Base-by-base conservation (phyloP, 1,140 invertebrate genomes). In the Manduca sexta region DNA sequence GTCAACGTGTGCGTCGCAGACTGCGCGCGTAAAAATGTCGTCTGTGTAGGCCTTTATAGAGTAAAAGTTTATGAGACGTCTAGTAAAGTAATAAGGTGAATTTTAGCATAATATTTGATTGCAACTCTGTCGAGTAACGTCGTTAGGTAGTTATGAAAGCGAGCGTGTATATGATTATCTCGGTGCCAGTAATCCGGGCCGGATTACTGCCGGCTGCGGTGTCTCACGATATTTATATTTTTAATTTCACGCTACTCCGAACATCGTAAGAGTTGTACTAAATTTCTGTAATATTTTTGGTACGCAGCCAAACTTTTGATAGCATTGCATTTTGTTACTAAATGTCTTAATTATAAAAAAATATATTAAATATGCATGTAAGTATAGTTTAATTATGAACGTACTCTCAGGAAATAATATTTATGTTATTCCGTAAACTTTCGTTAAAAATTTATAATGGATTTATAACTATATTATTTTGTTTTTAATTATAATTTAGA, bases 181-280 rank as follows among this genome's bases (percentile, higher is more conserved):
- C 45, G 33, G 45, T 53, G 50, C 30, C 52, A 15, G 44, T 47
- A 52, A 55, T 56, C 49, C 39, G 42, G 17, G 30, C 45, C 41
- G 45, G 52, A 60, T 52, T 54, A 60, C 39, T 56, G 50, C 43
- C 60, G 58, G 60, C 60, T 71, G 62, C 21, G 52, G 50, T 62
- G 57, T 71, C 62, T 61, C 68, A 68, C 57, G 59, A 60, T 63
- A 69, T 72, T 66, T 63, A 69, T 64, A 66, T 64, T 72, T 72
- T 72, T 72, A 66, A 72, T 69, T 69, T 72, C 56, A 69, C 46
- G 58, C 62, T 53, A 21, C 47, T 54, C 47, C 49, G 55, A 61
- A 56, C 59, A 56, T 37, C 26, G 26, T 43, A 52, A 49, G 51
- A 52, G 60, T 58, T 60, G 52, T 60, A 52, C 52, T 58, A 39